Percentiles rank a stretch among this genome's conserved stretches.
Conservation (phyloP, 2,888 invertebrate species). For the Scelioninae gen. 1 region DNA sequence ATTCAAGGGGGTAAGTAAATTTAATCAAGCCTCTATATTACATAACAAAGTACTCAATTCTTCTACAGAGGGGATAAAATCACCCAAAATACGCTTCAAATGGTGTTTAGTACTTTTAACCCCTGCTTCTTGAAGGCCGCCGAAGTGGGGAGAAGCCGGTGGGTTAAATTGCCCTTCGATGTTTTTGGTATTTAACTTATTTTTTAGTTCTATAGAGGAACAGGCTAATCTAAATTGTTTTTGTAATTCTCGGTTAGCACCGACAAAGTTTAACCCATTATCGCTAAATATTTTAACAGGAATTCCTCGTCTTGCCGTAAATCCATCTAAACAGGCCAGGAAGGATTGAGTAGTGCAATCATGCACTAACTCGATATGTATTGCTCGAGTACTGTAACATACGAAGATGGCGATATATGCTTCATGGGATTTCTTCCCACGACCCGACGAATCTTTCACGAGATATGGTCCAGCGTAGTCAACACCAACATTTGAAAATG, state of each 20-base stretch:
- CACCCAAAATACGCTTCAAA: constrained; percentile 3
- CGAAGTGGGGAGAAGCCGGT: constrained; percentile 8
- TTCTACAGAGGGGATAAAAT: constrained; percentile 15
- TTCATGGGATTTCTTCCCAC: too few species aligned
- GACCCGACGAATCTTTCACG: background rate
- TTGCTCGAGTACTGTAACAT: constrained; percentile 7
- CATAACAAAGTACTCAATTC: constrained; percentile 22
- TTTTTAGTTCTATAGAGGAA: background rate
- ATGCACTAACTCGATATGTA: constrained; percentile 10
- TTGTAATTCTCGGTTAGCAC: background rate
- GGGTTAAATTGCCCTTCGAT: constrained; percentile 1
- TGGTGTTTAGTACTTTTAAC: constrained; percentile 8
- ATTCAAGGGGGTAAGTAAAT: background rate
- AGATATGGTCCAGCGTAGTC: background rate
- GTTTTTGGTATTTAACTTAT: background rate
- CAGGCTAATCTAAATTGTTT: background rate
- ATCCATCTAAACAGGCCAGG: constrained; percentile 8
- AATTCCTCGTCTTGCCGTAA: background rate
- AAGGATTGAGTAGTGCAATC: constrained; percentile 5
- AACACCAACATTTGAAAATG: too few species aligned
- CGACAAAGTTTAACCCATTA: too few species aligned
- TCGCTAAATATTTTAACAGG: constrained; percentile 3
- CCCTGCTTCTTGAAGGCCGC: constrained; percentile 9
- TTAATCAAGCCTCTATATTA: constrained; percentile 14
- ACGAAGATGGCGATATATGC: background rate